Evolutionary conservation across 2,797 vertebrate genomes (phyloP).

Genomic region (Petrocephalus sullivani): DNA sequence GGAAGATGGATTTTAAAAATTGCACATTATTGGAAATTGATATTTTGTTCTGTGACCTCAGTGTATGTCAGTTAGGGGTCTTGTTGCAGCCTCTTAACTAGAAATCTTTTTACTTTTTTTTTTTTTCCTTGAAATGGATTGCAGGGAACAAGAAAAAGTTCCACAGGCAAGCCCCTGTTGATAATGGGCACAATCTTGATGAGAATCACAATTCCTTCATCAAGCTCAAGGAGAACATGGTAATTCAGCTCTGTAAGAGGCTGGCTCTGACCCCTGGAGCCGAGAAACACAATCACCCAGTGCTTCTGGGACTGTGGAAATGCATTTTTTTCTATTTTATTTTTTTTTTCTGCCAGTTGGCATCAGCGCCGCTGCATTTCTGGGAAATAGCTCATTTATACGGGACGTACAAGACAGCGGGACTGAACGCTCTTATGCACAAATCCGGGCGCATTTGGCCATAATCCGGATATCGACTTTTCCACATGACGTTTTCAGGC

Average conservation of each 20-base stretch:
- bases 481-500: not conserved
- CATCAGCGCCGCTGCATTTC: not conserved
- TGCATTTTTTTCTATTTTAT: not conserved
- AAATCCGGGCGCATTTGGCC: conserved; percentile 13
- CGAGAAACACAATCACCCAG: conserved; percentile 16
- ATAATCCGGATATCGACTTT: conserved; percentile 20
- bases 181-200: conserved; percentile 45
- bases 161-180: conserved; percentile 43
- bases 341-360: not conserved
- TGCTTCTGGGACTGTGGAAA: not conserved
- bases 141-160: conserved; percentile 38
- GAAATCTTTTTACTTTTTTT: conserved; percentile 55
- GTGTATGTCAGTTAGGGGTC: conserved; percentile 59
- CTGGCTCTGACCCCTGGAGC: conserved; percentile 24
- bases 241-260: conserved; percentile 21
- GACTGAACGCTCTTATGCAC: not conserved
- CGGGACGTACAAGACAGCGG: not conserved
- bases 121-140: conserved; percentile 50
- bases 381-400: conserved; percentile 15
- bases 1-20: not conserved
- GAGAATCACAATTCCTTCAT: conserved; percentile 40
- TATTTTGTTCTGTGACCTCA: conserved; percentile 52
- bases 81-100: conserved; percentile 64
- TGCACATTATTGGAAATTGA: conserved; percentile 64
- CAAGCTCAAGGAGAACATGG: conserved; percentile 34